These are phyloP conservation scores for Flexamia atlantica DNA, from an alignment of 2,888 invertebrate species.

Conservation along the genomic window DNA sequence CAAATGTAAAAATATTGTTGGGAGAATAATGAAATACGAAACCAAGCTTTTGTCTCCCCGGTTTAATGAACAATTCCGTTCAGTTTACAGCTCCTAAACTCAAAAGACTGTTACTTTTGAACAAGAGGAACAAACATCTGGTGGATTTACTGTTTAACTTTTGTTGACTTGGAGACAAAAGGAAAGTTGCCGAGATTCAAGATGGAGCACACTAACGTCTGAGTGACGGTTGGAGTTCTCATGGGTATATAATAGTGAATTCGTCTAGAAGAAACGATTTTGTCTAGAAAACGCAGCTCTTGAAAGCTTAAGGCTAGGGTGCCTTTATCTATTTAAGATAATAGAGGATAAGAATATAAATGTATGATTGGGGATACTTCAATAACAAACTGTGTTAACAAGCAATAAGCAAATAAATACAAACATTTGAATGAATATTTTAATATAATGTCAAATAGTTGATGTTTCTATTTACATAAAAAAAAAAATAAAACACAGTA, in stretches of 20 bases:
- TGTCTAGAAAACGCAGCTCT: too few species aligned
- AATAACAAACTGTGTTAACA: too few species aligned
- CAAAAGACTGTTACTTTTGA: constrained; percentile 27
- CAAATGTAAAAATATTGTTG: neutral
- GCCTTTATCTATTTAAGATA: too few species aligned
- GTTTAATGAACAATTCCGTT: constrained; percentile 21
- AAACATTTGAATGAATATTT: too few species aligned
- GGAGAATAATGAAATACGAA: neutral
- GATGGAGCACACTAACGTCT: neutral
- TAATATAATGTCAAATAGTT: too few species aligned
- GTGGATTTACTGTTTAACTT: constrained; percentile 36
- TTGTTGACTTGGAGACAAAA: constrained; percentile 21
- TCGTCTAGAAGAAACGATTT: too few species aligned
- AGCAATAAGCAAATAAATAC: too few species aligned
- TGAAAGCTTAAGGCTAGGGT: too few species aligned
- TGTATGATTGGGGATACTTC: too few species aligned
- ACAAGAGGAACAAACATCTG: constrained; percentile 20
- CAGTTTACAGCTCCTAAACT: constrained; percentile 35
- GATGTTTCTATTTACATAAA: too few species aligned
- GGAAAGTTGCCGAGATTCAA: neutral
- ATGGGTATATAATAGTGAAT: neutral
- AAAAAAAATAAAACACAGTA: too few species aligned
- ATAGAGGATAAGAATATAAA: too few species aligned
- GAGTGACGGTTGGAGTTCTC: neutral
- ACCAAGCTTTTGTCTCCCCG: neutral